Evolutionary conservation across 2,113 vertebrate genomes (phyloP), one percentile per base, ranked within the genome.

Genomic region (Malurus elegans): DNA sequence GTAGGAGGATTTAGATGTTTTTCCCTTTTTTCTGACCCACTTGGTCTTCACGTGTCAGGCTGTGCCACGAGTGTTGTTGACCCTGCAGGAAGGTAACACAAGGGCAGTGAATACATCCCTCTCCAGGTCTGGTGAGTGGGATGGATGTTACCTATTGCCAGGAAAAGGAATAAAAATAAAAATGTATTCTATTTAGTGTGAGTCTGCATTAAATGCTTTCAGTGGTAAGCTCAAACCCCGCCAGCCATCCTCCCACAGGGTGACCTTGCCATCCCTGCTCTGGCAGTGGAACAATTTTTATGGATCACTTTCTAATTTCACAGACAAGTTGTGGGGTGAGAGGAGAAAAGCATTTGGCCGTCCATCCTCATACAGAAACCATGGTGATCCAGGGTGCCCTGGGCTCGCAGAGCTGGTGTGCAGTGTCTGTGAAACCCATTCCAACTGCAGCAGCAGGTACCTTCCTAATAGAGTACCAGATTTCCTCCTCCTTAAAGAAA

Each of bases 1-100:
- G 51, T 84, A 81, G 90, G 88, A 94, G 73, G 70, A 86, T 90
- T 94, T 92, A 90, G 76, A 86, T 84, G 50, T 76, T 93, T 88
- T 87, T 69, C 31, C 32, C 71, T 64, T 75, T 94, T 88, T 91
- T 89, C 87, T 90, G 92, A 96, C 71, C 93, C 51, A 25, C 47
- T 95, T 88, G 74, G 64, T 95, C 45, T 64, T 93, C 95, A 94
- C 53, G 1, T 88, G 71, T 84, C 88, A 66, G 56, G 51, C 60
- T 34, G 38, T 6, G 7, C 60, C 14, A 25, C 74, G 91, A 58
- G 32, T 34, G 48, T 31, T 75, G 14, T 79, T 96, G 69, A 75
- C 2, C 31, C 69, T 87, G 44, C 5, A 2, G 66, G 54, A 80
- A 79, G 69, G 92, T 88, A 88, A 47, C 42, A 34, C 18, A 18